Base-by-base conservation (phyloP, 2,888 invertebrate genomes). In the Spialia ferax region DNA sequence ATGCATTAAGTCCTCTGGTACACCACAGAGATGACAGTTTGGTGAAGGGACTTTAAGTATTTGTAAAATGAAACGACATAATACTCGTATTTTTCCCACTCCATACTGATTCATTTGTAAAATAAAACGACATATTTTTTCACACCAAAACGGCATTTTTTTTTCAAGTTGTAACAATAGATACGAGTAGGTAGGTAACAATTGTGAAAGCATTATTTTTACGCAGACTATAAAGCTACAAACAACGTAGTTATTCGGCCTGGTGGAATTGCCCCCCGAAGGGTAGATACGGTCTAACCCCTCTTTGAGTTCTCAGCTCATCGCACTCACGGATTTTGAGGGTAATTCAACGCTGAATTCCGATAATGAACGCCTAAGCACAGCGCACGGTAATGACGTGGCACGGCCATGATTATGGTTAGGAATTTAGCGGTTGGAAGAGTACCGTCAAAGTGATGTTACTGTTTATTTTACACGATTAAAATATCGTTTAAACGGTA, bases 291-390 rank as follows among this genome's bases (percentile, higher is more conserved):
- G 45, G 45, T 18, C 23, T 23, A 29, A 38, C 35, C 59, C 57
- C 65, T 52, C 79, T 82, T 80, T 78, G 81, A 79, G 70, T 83
- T 83, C 79, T 74, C 84, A 83, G 82, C 79, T 83, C 82, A 75
- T 70, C 81, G 83, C 83, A 78, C 82, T 79, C 81, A 77, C 77
- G 78, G 61, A 74, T 78, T 76, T 59, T 26, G 57, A 50, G 45
- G 64, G 73, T 80, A 73, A 79, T 78, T 77, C 72, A 74, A 57
- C 50, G 65, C 7, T 60, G 60, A 66, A 60, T 66, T 66, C 59
- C 66, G 59, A 66, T 66, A 66, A 66, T 60, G 59, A 66, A 66
- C 52, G 38, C 42, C 52, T 50, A 65, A 64, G 45, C 38, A 32
- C 35, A n/a, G 38, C 23, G 38, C 57, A 20, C 65, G 50, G 26